Base-by-base conservation (phyloP, 1,140 invertebrate genomes). In the Cydia amplana region DNA sequence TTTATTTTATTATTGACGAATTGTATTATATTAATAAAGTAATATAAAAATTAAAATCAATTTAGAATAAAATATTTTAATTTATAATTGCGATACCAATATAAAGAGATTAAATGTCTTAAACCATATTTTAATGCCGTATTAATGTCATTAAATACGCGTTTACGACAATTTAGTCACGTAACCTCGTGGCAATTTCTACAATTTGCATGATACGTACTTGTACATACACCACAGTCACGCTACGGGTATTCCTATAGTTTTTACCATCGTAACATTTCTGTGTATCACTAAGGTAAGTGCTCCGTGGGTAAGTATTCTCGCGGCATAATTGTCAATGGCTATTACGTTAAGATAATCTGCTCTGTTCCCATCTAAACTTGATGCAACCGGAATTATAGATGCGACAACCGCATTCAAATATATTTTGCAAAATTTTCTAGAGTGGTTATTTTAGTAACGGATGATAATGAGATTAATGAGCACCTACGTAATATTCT, bases 231-330 rank as follows among this genome's bases (percentile, higher is more conserved):
- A 64, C 63, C 55, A 74, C 18, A 36, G 65, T 75, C 74, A 75
- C 74, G 74, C 64, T 40, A 75, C 18, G 74, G 74, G 32, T 75
- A 75, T 72, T 72, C 74, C 74, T 20, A 32, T 25, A 43, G 55
- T 72, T 70, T 70, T 75, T 70, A 32, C 28, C 64, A 32, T 18
- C 28, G 65, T 40, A 49, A 23, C 46, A 75, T 75, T 75, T 75
- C 74, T 75, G 55, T 75, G 74, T 75, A 72, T 70, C 65, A 70
- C 65, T 70, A 18, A 18, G 65, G n/a, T 36, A 70, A 36, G 18
- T 60, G 55, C 55, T 60, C n/a, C 28, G 32, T 70, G 65, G 28
- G 65, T 40, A 36, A 36, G 65, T 40, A 36, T 18, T 70, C 65
- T 70, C 32, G 32, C n/a, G 28, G 28, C 25, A 46, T 75, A 65